Percentiles rank a stretch among this genome's conserved stretches.
These are phyloP conservation scores for Limnephilus rhombicus DNA, from an alignment of 2,888 invertebrate genomes.

Conservation along the genomic window DNA sequence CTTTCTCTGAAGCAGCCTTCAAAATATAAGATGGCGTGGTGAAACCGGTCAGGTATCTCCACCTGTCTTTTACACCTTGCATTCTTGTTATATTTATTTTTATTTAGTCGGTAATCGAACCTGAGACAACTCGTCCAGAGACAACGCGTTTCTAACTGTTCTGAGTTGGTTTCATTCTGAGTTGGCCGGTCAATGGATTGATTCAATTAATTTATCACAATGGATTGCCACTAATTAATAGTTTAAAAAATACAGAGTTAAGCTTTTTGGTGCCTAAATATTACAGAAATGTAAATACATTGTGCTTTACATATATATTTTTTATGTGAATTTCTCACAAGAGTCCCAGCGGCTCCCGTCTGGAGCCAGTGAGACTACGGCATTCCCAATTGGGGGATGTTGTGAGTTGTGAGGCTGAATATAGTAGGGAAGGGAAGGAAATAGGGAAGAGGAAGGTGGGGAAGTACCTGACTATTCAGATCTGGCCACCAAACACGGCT, in stretches of 20 bases:
- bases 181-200: neutral
- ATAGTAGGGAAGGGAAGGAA: too few relatives aligned
- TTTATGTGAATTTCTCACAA: too few relatives aligned
- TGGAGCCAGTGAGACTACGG: too few relatives aligned
- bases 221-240: neutral
- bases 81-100: neutral
- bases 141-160: neutral
- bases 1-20: too few relatives aligned
- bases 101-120: neutral
- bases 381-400: too few relatives aligned
- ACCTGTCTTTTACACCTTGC: neutral
- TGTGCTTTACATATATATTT: neutral
- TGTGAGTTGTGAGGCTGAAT: too few relatives aligned
- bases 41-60: neutral
- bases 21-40: neutral
- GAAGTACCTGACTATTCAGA: too few relatives aligned
- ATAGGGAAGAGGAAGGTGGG: too few relatives aligned
- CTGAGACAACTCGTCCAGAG: neutral
- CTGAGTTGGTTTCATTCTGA: neutral
- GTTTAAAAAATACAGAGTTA: too few relatives aligned
- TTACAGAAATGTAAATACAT: neutral
- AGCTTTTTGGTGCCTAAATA: too few relatives aligned
- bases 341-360: too few relatives aligned
- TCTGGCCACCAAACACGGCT: too few relatives aligned
- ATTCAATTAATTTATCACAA: neutral